A percentile compares a stretch with the other conserved stretches of the same genome.
Evolutionary conservation across 2,888 invertebrate species (phyloP).

Genomic region (Pecten maximus): DNA sequence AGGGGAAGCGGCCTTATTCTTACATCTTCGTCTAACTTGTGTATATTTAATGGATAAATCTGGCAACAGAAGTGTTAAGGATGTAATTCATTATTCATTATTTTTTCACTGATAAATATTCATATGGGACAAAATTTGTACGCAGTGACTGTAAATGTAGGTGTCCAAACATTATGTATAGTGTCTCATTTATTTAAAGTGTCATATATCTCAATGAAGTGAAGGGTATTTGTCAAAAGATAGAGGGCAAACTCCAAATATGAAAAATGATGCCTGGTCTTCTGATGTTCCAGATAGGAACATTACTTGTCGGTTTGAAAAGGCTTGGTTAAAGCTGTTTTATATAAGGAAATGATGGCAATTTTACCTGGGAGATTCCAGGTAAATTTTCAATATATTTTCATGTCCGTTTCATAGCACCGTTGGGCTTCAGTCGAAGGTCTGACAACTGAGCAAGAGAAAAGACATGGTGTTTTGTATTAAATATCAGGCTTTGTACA

Average conservation of each 20-base stretch:
- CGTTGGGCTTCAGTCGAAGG: neutral
- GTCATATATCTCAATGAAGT: conserved; percentile 33
- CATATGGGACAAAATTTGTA: conserved; percentile 21
- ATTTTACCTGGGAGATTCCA: neutral
- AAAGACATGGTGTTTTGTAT: neutral
- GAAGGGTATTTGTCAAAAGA: conserved; percentile 35
- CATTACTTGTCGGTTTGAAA: neutral
- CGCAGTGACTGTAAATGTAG: conserved; percentile 3
- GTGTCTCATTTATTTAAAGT: conserved; percentile 25
- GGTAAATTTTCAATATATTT: neutral
- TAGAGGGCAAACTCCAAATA: conserved; percentile 22
- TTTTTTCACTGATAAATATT: conserved; percentile 31
- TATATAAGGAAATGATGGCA: neutral
- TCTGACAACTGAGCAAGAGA: neutral
- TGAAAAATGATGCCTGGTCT: conserved; percentile 12
- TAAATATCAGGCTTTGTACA: neutral
- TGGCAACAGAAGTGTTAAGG: conserved; percentile 11
- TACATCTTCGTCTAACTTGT: neutral
- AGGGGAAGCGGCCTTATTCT: neutral
- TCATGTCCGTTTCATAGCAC: neutral
- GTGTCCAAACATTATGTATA: conserved; percentile 20
- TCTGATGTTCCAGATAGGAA: neutral
- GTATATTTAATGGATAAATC: neutral
- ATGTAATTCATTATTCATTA: conserved; percentile 5
- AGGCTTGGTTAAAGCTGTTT: neutral